Evolutionary conservation across 2,797 vertebrate genomes (phyloP), one percentile per base, ranked within the genome.

Genomic region (Carapus acus): DNA sequence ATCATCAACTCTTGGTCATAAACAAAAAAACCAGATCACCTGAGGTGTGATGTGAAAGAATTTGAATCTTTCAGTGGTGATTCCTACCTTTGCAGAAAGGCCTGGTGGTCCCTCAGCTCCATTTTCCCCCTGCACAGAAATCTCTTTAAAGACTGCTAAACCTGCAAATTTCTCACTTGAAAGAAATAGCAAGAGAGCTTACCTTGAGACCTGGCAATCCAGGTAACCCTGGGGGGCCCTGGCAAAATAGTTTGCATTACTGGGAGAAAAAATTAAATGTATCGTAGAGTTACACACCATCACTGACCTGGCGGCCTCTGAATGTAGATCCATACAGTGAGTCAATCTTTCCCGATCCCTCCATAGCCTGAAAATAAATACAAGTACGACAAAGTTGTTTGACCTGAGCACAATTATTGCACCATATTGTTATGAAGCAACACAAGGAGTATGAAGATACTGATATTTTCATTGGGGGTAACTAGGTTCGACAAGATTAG

Each of bases 301-400:
- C 21, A 71, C 89, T 76, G 67, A 94, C 93, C 74, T 83, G 86
- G 34, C 83, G 69, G 17, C 71, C 74, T 41, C 58, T 76, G 36
- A 65, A 66, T 56, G 84, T 71, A 66, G 77, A 63, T 22, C 68
- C 84, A 57, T 84, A 60, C 0, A 82, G 54, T 36, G 81, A 51
- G 48, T 73, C 73, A 39, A 54, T 69, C 43, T 59, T 87, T 34
- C 91, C 92, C 36, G 94, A 96, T 49, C 92, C 92, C 70, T 96
- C 93, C 38, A 86, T 78, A 39, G 95, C 91, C 93, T 97, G 31
- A 34, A 58, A 49, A 69, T 2, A 50, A 65, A 65, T 72, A 65
- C 24, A 61, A n/a, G n/a, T n/a, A n/a, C n/a, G n/a, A n/a, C n/a
- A n/a, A n/a, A n/a, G n/a, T n/a, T n/a, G n/a, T n/a, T n/a, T n/a